Percentiles rank a stretch among this genome's conserved stretches.
Evolutionary conservation across 2,888 invertebrate genomes (phyloP).

Genomic region (Polymixis lichenea): DNA sequence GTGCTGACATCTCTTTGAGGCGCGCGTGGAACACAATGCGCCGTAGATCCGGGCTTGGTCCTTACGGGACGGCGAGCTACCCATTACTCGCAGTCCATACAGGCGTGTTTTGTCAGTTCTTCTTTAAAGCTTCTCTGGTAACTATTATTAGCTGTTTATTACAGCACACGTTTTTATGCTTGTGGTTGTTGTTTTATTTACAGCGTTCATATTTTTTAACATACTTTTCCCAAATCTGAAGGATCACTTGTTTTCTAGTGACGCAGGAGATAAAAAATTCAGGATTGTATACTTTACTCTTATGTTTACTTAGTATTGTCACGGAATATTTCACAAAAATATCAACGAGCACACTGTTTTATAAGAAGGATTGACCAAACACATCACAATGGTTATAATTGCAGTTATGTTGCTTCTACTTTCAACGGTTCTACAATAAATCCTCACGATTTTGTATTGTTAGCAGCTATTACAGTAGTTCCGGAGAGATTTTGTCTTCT

Average conservation of each 20-base stretch:
- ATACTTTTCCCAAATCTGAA: neutral
- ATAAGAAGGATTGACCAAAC: too few relatives aligned
- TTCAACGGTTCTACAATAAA: neutral
- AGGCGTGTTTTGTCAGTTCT: too few relatives aligned
- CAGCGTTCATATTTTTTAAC: neutral
- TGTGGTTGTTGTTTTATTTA: neutral
- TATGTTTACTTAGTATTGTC: too few relatives aligned
- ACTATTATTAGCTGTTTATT: too few relatives aligned
- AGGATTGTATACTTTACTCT: too few relatives aligned
- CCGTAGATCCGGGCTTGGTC: too few relatives aligned
- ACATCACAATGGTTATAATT: neutral
- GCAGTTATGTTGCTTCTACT: neutral
- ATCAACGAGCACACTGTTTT: neutral
- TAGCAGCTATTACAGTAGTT: slow-evolving; percentile 13
- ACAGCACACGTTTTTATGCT: neutral
- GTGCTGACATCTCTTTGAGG: too few relatives aligned
- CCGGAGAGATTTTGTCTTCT: neutral
- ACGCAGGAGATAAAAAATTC: too few relatives aligned
- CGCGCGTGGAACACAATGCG: too few relatives aligned
- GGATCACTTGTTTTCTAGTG: neutral
- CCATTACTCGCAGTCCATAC: too few relatives aligned
- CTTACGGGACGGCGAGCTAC: too few relatives aligned
- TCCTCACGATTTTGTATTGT: slow-evolving; percentile 2
- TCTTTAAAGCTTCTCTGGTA: slow-evolving; percentile 21
- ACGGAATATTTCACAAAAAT: neutral